Conservation (phyloP, 2,797 vertebrate genomes). For the Holocentrus rufus region DNA sequence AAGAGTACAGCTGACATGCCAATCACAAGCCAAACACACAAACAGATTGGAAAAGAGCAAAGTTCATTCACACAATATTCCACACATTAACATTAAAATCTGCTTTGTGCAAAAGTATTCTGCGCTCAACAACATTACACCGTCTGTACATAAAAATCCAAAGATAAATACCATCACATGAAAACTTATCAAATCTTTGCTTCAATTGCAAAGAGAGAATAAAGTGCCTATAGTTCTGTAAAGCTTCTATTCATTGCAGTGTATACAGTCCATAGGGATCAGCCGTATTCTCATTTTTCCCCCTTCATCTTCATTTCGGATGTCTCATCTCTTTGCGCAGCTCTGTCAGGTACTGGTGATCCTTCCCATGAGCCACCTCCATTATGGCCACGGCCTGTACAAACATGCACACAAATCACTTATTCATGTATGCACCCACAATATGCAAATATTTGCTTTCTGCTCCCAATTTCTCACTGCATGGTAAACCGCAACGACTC, state of each 20-base stretch:
- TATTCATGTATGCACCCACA: neutral
- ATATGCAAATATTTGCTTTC: too few species aligned
- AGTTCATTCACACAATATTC: neutral
- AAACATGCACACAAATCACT: conserved; percentile 15
- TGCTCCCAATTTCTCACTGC: neutral
- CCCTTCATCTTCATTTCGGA: conserved; percentile 72
- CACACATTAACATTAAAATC: conserved; percentile 4
- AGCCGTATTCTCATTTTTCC: neutral
- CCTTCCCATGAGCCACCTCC: conserved; percentile 94
- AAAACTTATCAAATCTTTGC: conserved; percentile 13
- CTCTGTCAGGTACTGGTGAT: conserved; percentile 90
- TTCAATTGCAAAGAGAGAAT: conserved; percentile 17
- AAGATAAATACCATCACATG: neutral
- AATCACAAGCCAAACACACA: neutral
- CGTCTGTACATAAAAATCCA: neutral
- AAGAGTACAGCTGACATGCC: conserved; percentile 28
- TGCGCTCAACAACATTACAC: conserved; percentile 1
- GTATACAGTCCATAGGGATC: conserved; percentile 30
- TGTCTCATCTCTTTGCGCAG: conserved; percentile 86
- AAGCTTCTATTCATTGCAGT: conserved; percentile 20
- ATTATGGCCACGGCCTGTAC: conserved; percentile 91
- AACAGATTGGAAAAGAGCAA: neutral
- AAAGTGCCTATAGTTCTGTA: conserved; percentile 40
- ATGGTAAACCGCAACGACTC: neutral
- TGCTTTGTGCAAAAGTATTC: conserved; percentile 44